Evolutionary conservation across 2,797 vertebrate genomes (phyloP).

Genomic region (Sebastolobus alascanus): DNA sequence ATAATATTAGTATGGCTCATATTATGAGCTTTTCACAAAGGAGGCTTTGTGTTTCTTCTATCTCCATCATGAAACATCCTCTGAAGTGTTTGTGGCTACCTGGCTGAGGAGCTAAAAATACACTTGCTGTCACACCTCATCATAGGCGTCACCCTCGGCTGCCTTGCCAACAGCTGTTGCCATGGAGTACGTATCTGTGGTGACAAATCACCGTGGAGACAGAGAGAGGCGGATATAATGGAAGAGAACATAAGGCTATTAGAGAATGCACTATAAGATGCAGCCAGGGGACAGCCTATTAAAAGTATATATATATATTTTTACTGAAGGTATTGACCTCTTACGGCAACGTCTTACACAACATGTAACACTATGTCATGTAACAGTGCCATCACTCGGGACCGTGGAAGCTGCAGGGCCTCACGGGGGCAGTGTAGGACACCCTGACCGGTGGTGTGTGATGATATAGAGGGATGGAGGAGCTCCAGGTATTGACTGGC

Average conservation of each 20-base stretch:
- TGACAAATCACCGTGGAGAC: conserved; percentile 62
- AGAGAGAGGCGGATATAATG: conserved; percentile 22
- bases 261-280: not conserved
- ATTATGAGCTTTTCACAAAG: not conserved
- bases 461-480: conserved; percentile 23
- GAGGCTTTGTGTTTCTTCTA: conserved; percentile 16
- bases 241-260: conserved; percentile 20
- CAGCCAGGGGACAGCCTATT: not conserved
- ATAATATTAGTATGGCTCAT: not conserved
- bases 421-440: conserved; percentile 64
- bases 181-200: conserved; percentile 44
- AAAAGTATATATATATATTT: not conserved
- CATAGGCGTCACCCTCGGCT: conserved; percentile 41
- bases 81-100: conserved; percentile 52
- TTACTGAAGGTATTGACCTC: not conserved
- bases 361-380: not conserved
- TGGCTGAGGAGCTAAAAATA: conserved; percentile 72
- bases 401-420: not conserved
- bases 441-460: conserved; percentile 10
- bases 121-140: conserved; percentile 61
- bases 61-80: not conserved
- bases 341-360: not conserved
- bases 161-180: conserved; percentile 65
- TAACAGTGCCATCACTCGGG: not conserved
- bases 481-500: conserved; percentile 38